Evolutionary conservation across 2,113 vertebrate species (phyloP), one percentile per base, ranked within the genome.

Genomic region (Channa argus): DNA sequence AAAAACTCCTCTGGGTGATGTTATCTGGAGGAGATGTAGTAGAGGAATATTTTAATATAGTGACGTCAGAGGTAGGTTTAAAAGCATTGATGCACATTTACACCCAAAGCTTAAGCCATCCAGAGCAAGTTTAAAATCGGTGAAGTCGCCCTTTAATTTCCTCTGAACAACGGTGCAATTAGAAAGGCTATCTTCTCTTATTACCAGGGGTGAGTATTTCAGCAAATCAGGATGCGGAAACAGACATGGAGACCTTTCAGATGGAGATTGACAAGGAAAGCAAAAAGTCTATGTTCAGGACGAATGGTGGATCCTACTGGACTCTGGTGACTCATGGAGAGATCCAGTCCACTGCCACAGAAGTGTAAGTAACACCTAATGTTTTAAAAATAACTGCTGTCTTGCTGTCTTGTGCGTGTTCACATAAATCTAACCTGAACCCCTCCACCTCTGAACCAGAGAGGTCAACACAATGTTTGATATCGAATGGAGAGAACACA

Each of bases 181-280:
- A 54, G 43, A 15, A 71, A 33, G 6, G 7, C 3, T 80, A 13
- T 46, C 34, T 60, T 69, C 45, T 55, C 41, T 69, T 84, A 0
- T 83, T 65, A 24, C 13, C 83, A 99, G 98, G 98, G 59, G 92
- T 99, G 86, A 98, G 97, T 2, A 94, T 99, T 86, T 98, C 96
- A 0, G 98, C 98, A 77, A 99, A 99, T 93, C 98, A 99, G 85
- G 97, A 99, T 0, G 96, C 95, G 71, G 97, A 98, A 86, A 95
- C 96, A 63, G 96, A 97, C 89, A 95, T 95, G 1, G 98, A 99
- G 91, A 99, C 97, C 38, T 99, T 97, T 91, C 96, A 98, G 92
- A 97, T 99, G 95, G 97, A 99, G 88, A 96, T 97, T 7, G 95
- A 98, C 86, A 95, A 92, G 0, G 94, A 97, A 63, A 97, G 90